Percentiles rank a stretch among this genome's conserved stretches.
Conservation (phyloP, 2,113 vertebrate genomes). For the Labeo rohita region DNA sequence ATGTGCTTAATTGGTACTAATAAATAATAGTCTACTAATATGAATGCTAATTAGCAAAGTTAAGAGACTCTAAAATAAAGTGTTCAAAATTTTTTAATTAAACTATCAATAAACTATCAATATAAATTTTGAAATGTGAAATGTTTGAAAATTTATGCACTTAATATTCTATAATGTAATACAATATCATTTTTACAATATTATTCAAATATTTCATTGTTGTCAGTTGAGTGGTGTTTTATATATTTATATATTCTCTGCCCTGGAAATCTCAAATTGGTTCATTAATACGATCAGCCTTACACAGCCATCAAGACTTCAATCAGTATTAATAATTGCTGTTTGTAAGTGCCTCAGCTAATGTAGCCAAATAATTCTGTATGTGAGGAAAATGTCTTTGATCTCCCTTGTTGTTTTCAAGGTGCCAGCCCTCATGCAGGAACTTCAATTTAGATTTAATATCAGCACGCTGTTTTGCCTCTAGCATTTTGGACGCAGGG, state of each 20-base stretch:
- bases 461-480: slow-evolving; percentile 22
- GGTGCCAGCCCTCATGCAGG: not conserved
- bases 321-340: not conserved
- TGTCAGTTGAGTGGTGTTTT: not conserved
- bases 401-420: slow-evolving; percentile 21
- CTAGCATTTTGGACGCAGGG: slow-evolving; percentile 7
- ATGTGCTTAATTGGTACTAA: too few species aligned
- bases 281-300: not conserved
- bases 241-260: not conserved
- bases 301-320: not conserved
- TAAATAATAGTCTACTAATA: too few species aligned
- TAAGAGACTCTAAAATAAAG: too few species aligned
- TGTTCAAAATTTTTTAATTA: too few species aligned
- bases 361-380: not conserved
- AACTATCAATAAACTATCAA: too few species aligned
- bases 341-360: slow-evolving; percentile 16
- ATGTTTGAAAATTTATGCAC: not conserved
- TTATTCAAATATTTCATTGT: not conserved
- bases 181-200: not conserved
- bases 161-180: not conserved
- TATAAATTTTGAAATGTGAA: too few species aligned
- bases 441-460: slow-evolving; percentile 43
- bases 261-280: not conserved
- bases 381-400: slow-evolving; percentile 3
- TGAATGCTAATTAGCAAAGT: too few species aligned